Conservation (phyloP, 2,113 vertebrate genomes). For the Calyptomena viridis region DNA sequence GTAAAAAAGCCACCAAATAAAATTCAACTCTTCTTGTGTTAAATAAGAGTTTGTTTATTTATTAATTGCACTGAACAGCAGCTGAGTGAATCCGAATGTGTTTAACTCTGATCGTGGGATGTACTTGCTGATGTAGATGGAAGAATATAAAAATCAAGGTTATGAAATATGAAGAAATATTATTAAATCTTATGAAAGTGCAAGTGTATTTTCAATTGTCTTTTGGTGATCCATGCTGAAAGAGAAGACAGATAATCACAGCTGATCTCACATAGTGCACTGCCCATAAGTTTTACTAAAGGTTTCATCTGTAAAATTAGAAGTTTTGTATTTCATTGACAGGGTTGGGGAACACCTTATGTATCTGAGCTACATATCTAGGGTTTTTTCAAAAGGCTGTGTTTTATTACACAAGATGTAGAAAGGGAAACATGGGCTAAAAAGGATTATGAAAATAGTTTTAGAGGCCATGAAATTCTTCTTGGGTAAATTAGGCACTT, state of each 20-base stretch:
- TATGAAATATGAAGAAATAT: background rate
- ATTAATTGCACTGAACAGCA: background rate
- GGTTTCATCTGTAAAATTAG: background rate
- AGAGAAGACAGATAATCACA: background rate
- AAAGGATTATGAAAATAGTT: conserved; percentile 38
- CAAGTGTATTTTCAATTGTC: background rate
- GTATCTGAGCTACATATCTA: background rate
- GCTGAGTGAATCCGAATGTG: background rate
- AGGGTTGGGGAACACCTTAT: background rate
- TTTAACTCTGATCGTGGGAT: background rate
- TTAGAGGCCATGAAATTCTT: conserved; percentile 30
- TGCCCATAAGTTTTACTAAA: background rate
- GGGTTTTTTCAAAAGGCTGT: background rate
- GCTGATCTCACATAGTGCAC: background rate
- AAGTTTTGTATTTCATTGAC: background rate
- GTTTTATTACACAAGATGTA: background rate
- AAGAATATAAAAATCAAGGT: background rate
- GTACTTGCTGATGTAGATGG: background rate
- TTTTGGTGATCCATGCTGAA: background rate
- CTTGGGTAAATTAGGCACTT: conserved; percentile 54
- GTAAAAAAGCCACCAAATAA: background rate
- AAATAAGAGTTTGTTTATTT: background rate
- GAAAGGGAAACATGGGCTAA: background rate
- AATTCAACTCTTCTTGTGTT: background rate
- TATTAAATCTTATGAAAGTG: background rate